A percentile compares a stretch with the other conserved stretches of the same genome.
These are phyloP conservation scores for Scalopus aquaticus DNA, from an alignment of 2,113 vertebrate genomes.

Conservation along the genomic window DNA sequence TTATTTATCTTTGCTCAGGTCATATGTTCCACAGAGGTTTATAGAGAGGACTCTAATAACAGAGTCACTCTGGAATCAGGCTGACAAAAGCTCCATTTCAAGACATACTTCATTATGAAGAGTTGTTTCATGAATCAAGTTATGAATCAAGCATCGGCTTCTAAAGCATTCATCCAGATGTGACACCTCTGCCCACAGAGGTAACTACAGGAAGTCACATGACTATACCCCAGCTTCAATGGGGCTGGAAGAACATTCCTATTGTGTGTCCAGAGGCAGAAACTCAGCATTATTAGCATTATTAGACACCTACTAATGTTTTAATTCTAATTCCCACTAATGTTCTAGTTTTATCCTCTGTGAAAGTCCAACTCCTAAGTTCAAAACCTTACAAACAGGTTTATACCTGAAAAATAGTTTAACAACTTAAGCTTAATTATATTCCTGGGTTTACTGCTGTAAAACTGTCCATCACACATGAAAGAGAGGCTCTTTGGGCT, in stretches of 20 bases:
- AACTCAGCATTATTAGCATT: neutral
- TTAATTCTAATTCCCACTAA: neutral
- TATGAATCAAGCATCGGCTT: neutral
- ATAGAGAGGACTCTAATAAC: neutral
- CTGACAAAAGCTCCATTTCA: neutral
- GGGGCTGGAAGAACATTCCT: neutral
- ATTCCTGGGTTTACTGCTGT: neutral
- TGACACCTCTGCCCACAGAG: neutral
- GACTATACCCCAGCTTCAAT: neutral
- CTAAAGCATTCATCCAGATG: neutral
- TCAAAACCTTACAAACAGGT: neutral
- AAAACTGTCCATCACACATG: neutral
- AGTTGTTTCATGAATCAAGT: neutral
- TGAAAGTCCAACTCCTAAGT: neutral
- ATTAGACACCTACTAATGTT: neutral
- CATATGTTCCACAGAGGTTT: neutral
- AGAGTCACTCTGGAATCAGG: neutral
- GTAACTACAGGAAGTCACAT: neutral
- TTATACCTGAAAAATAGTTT: neutral
- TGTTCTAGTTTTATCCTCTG: neutral
- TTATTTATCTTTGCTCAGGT: neutral
- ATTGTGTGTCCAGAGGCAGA: neutral
- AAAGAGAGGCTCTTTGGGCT: neutral
- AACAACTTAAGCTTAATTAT: neutral
- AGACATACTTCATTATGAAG: neutral